Evolutionary conservation across 2,797 vertebrate species (phyloP).

Genomic region (Phoeniculus purpureus): DNA sequence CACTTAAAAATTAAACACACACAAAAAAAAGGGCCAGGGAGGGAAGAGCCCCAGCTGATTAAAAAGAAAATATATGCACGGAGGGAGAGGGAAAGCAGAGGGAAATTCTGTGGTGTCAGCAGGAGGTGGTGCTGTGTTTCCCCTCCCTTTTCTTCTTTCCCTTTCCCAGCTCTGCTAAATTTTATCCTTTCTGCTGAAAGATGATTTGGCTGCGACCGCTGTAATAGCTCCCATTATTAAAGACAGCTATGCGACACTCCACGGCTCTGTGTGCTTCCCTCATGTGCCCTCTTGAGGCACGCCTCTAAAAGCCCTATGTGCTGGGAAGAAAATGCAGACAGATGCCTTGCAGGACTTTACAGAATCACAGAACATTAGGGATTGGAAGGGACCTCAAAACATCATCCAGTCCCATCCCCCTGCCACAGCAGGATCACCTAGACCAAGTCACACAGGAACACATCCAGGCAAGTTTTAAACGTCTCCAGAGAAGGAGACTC

Average conservation of each 20-base stretch:
- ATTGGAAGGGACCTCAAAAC: too few species aligned
- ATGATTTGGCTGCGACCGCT: slow-evolving; percentile 11
- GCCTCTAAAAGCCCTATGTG: not conserved
- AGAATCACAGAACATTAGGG: too few species aligned
- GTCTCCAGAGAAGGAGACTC: too few species aligned
- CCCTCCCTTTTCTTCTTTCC: slow-evolving; percentile 51
- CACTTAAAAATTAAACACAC: not conserved
- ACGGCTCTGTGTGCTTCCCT: slow-evolving; percentile 14
- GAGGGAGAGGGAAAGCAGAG: slow-evolving; percentile 21
- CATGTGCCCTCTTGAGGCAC: not conserved
- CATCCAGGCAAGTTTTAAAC: too few species aligned
- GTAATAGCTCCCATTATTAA: slow-evolving; percentile 11
- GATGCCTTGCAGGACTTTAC: not conserved
- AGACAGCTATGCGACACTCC: slow-evolving; percentile 45
- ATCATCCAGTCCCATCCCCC: too few species aligned
- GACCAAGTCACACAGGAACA: too few species aligned
- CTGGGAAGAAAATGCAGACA: not conserved
- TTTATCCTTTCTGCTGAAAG: slow-evolving; percentile 58
- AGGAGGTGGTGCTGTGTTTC: slow-evolving; percentile 60
- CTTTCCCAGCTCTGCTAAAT: slow-evolving; percentile 43
- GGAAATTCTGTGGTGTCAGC: slow-evolving; percentile 52
- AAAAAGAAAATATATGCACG: slow-evolving; percentile 51
- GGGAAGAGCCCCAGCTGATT: slow-evolving; percentile 44
- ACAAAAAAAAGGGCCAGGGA: not conserved
- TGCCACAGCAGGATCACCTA: too few species aligned